Evolutionary conservation across 2,113 vertebrate genomes (phyloP), one percentile per base, ranked within the genome.

Genomic region (Gobius niger): DNA sequence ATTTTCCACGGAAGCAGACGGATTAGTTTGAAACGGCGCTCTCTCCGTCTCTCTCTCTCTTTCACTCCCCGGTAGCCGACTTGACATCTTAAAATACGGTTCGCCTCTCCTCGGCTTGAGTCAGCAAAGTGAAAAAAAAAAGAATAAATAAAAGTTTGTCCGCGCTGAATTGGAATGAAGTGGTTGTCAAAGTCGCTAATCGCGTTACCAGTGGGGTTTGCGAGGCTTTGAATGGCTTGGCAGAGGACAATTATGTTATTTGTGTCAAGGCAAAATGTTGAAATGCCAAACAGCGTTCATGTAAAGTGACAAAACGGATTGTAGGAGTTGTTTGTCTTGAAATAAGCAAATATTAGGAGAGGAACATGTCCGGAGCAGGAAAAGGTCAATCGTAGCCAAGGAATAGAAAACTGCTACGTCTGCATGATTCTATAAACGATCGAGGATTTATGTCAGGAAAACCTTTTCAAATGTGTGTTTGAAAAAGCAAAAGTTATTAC

Each of bases 1-100:
- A 62, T 84, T 88, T 82, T 86, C 75, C 62, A 72, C 8, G 15
- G 74, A 65, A 77, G 77, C 74, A 76, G 78, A 84, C 71, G 71
- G 82, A 87, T 90, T 85, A 82, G 71, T 74, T 78, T 66, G 52
- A 52, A 71, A 64, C 83, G 47, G 51, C 46, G 18, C 52, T 82
- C 70, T 11, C 57, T 80, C 70, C 40, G 24, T 10, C 52, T 59
- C 34, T 34, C 24, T 34, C 24, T 34, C 24, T 34, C 24, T 34
- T 34, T 34, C 24, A 34, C 24, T 34, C 24, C 24, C 6, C 9
- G 67, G 67, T 61, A 51, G 61, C 57, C 40, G 61, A 70, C 19
- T 57, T 51, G 70, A 77, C 52, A 9, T 7, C 44, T 65, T 65
- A 68, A 81, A 80, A 75, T 78, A 79, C 72, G 63, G 47, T 61